Evolutionary conservation across 2,888 invertebrate species (phyloP).

Genomic region (Callimorpha dominula): DNA sequence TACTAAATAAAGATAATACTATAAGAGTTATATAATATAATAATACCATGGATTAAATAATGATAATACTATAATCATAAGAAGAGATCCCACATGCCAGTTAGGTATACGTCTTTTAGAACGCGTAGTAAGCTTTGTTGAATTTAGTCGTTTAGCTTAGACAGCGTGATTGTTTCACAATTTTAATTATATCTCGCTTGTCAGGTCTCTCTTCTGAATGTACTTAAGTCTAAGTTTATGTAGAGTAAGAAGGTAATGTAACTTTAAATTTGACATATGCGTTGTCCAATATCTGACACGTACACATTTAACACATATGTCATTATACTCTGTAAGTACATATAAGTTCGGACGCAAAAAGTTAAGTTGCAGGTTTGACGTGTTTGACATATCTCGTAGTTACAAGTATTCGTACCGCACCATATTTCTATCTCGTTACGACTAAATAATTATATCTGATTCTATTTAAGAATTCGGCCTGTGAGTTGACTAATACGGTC

Average conservation of each 20-base stretch:
- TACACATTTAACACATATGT: not conserved
- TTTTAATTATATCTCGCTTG: no score
- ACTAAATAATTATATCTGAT: slow-evolving; percentile 53
- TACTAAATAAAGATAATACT: not conserved
- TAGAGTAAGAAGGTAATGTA: no score
- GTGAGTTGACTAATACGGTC: slow-evolving; percentile 50
- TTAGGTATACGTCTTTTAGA: not conserved
- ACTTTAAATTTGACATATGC: no score
- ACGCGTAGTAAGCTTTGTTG: no score
- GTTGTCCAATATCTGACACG: not conserved
- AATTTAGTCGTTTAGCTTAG: no score
- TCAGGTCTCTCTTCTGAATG: no score
- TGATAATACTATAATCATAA: not conserved
- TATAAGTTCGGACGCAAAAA: slow-evolving; percentile 23
- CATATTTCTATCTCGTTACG: slow-evolving; percentile 47
- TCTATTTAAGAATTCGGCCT: slow-evolving; percentile 51
- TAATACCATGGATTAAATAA: not conserved
- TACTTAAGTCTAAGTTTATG: no score
- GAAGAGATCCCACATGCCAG: not conserved
- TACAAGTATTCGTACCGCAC: slow-evolving; percentile 47
- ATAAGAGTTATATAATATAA: not conserved
- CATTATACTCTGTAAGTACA: not conserved
- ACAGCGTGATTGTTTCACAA: no score
- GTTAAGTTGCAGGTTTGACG: slow-evolving; percentile 27
- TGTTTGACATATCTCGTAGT: slow-evolving; percentile 41